Conservation (phyloP, 1,140 invertebrate species). For the Hyles vespertilio region DNA sequence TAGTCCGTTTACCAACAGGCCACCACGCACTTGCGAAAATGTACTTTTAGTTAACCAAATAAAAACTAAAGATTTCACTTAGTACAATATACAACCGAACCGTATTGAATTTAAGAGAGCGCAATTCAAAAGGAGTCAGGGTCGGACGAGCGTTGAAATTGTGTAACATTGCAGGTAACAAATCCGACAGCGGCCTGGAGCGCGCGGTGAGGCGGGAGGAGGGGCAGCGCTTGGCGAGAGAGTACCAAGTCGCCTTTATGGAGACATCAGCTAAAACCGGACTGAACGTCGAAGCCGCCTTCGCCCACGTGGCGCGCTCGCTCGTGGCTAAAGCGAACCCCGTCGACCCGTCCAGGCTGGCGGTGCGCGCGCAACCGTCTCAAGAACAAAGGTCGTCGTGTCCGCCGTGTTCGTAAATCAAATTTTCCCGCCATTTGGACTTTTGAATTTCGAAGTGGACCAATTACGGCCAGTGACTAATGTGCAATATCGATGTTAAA, state of each 20-base stretch:
- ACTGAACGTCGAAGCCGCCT: conserved; percentile 89
- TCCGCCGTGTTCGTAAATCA: conserved; percentile 58
- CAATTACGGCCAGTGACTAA: conserved; percentile 14
- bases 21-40: too few species aligned
- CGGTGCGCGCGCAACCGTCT: conserved; percentile 62
- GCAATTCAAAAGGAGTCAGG: not conserved
- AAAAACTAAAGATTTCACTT: too few species aligned
- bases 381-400: conserved; percentile 62
- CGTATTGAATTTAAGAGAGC: too few species aligned
- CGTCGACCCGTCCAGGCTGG: conserved; percentile 53
- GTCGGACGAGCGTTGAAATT: conserved; percentile 1
- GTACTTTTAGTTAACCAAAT: too few species aligned
- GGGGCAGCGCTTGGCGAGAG: conserved; percentile 86
- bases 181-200: conserved; percentile 85
- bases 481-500: conserved; percentile 1
- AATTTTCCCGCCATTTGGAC: conserved; percentile 12
- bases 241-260: conserved; percentile 91
- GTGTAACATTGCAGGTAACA: conserved; percentile 82
- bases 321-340: conserved; percentile 65
- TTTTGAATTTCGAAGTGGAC: conserved; percentile 21
- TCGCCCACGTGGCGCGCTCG: conserved; percentile 85
- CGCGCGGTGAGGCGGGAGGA: conserved; percentile 87
- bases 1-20: too few species aligned
- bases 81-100: too few species aligned
- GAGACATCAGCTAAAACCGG: conserved; percentile 92